Percentiles rank a stretch among this genome's conserved stretches.
phyloP scores from a whole-genome alignment of 2,113 vertebrate species.

The Rattus norvegicus region GRCr8 NC_086023.1:169261501-169262000 shows the following conservation, averaged over 20 bases:
- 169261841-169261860: fast-evolving
- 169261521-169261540: not conserved
- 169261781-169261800: not conserved
- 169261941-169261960: not conserved
- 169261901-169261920: not conserved
- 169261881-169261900: not conserved
- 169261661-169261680: not conserved
- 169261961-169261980: fast-evolving
- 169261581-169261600: not conserved
- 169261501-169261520: fast-evolving
- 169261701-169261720: too few species aligned
- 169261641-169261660: not conserved
- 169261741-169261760: not conserved
- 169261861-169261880: not conserved
- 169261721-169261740: too few species aligned
- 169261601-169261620: not conserved
- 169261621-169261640: too few species aligned
- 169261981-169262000: fast-evolving
- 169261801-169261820: not conserved
- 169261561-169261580: not conserved
- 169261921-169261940: not conserved
- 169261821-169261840: too few species aligned
- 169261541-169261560: not conserved
- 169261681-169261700: not conserved
- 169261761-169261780: not conserved